Evolutionary conservation across 2,888 invertebrate species (phyloP).

Genomic region (Drosophila rubida): DNA sequence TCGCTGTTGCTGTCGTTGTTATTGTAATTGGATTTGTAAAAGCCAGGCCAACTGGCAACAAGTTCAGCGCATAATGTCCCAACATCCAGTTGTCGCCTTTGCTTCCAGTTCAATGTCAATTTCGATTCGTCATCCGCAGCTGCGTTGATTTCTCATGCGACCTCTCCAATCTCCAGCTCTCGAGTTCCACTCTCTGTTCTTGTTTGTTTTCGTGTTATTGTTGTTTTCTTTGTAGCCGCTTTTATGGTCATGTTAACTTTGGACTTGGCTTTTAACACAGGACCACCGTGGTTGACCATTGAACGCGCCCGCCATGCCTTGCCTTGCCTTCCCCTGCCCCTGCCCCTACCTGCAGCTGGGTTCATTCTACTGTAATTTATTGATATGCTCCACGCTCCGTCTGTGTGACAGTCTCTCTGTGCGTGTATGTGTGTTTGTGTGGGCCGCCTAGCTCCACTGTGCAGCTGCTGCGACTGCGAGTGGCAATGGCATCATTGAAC

Average conservation of each 20-base stretch:
- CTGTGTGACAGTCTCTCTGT: background rate
- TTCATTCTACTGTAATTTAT: constrained; percentile 79
- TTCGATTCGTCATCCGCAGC: constrained; percentile 84
- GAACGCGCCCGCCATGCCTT: constrained; percentile 36
- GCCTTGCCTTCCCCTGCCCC: background rate
- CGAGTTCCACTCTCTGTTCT: background rate
- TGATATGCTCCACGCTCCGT: constrained; percentile 55
- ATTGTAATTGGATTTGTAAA: constrained; percentile 45
- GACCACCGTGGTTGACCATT: constrained; percentile 69
- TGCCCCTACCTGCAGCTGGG: constrained; percentile 39
- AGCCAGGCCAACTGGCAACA: constrained; percentile 47
- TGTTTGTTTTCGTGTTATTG: constrained; percentile 18
- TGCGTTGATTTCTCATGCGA: constrained; percentile 80
- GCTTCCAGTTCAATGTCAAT: constrained; percentile 82
- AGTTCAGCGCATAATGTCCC: constrained; percentile 48
- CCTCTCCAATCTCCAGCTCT: constrained; percentile 54
- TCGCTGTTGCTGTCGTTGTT: constrained; percentile 28
- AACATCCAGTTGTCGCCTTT: constrained; percentile 55
- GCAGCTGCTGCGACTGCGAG: constrained; percentile 41
- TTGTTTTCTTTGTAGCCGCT: constrained; percentile 67
- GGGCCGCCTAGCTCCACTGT: constrained; percentile 51
- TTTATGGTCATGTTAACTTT: constrained; percentile 79
- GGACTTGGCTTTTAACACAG: constrained; percentile 80
- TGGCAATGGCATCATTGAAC: constrained; percentile 39
- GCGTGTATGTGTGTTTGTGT: constrained; percentile 36